Conservation (phyloP, 2,113 vertebrate genomes). For the Notechis scutatus region DNA sequence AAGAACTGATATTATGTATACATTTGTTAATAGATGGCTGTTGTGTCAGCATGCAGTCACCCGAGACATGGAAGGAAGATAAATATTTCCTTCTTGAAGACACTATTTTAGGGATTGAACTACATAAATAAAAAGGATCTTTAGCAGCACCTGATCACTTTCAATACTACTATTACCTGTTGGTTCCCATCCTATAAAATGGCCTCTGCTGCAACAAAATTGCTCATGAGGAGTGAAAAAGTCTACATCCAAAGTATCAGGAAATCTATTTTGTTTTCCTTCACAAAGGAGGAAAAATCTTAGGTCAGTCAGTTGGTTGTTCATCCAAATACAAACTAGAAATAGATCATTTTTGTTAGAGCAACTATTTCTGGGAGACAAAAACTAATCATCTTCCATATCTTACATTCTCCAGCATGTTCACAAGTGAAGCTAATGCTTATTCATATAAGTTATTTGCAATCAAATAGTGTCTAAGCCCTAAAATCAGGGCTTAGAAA, state of each 20-base stretch:
- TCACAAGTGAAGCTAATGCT: neutral
- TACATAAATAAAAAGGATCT: neutral
- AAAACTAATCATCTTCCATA: neutral
- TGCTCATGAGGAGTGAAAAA: neutral
- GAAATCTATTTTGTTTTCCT: neutral
- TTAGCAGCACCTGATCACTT: neutral
- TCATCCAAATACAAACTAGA: neutral
- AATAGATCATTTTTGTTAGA: neutral
- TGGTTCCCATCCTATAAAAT: neutral
- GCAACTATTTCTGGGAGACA: neutral
- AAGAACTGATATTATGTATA: neutral
- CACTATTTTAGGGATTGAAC: neutral
- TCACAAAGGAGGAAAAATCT: neutral
- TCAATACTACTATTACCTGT: neutral
- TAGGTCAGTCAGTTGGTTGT: neutral
- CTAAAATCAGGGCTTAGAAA: neutral
- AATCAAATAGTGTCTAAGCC: neutral
- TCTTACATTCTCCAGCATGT: neutral
- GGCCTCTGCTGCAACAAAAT: neutral
- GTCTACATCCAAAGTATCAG: neutral
- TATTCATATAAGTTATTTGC: neutral
- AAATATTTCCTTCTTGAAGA: neutral
- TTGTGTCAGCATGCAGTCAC: fast-evolving
- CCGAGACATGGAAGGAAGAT: neutral
- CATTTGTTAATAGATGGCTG: fast-evolving